A percentile compares a stretch with the other conserved stretches of the same genome.
phyloP scores from a whole-genome alignment of 2,797 vertebrate species.

The Trematomus bernacchii region DNA sequence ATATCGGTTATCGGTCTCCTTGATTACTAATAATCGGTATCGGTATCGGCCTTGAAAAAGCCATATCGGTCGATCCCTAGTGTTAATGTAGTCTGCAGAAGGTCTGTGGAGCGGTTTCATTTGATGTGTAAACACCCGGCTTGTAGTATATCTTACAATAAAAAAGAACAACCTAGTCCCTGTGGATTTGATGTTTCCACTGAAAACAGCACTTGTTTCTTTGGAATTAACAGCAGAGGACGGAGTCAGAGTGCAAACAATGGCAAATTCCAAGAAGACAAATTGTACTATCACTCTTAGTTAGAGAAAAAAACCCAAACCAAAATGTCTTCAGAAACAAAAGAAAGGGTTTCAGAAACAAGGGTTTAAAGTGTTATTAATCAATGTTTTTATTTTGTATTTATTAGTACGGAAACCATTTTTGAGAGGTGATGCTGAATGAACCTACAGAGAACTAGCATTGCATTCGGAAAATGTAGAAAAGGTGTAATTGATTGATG shows the following conservation, averaged over 20 bases:
- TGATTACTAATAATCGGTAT: no score
- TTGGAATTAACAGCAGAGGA: not conserved
- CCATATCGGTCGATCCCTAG: no score
- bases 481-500: not conserved
- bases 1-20: no score
- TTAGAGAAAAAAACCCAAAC: no score
- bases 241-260: not conserved
- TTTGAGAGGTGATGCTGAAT: no score
- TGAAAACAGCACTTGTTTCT: slow-evolving; percentile 6
- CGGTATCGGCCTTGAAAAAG: no score
- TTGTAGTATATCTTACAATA: not conserved
- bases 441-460: no score
- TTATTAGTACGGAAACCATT: no score
- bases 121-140: not conserved
- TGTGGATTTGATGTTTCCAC: slow-evolving; percentile 4
- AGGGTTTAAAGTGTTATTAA: no score
- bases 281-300: not conserved
- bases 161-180: not conserved
- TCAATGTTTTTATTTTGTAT: no score
- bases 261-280: not conserved
- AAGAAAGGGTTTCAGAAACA: no score
- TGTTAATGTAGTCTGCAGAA: not conserved
- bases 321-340: no score
- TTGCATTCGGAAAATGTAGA: not conserved
- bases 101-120: not conserved